These are phyloP conservation scores for Osmerus mordax DNA, from an alignment of 2,113 vertebrate species.

Conservation along the genomic window DNA sequence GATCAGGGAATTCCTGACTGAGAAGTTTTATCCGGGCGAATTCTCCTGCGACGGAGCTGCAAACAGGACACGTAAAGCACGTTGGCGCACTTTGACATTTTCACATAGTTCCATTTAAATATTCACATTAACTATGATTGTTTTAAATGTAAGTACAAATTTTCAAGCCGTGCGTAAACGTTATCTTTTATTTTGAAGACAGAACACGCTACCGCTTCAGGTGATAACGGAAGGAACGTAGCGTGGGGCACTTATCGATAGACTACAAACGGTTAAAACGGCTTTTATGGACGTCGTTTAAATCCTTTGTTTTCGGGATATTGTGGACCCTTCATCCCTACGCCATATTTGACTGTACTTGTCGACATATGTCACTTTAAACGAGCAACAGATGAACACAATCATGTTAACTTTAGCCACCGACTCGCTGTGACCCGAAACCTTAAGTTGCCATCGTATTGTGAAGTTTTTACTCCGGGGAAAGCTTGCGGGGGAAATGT, in stretches of 20 bases:
- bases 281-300: too few species aligned
- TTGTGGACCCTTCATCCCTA: neutral
- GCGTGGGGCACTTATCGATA: too few species aligned
- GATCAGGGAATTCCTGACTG: too few species aligned
- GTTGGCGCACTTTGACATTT: too few species aligned
- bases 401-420: neutral
- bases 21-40: too few species aligned
- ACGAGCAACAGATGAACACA: neutral
- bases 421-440: neutral
- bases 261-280: too few species aligned
- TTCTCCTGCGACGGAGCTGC: too few species aligned
- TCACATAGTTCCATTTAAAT: too few species aligned
- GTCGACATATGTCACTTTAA: neutral
- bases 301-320: too few species aligned
- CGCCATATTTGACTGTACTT: neutral
- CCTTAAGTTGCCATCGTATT: neutral
- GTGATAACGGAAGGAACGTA: neutral
- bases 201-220: neutral
- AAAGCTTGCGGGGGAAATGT: slow-evolving; percentile 51
- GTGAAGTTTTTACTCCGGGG: slow-evolving; percentile 18
- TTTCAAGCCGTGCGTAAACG: neutral
- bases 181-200: neutral
- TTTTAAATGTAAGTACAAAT: too few species aligned
- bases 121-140: too few species aligned
- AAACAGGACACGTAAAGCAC: too few species aligned